Conservation (phyloP, 2,113 vertebrate genomes). For the Alexandromys fortis region DNA sequence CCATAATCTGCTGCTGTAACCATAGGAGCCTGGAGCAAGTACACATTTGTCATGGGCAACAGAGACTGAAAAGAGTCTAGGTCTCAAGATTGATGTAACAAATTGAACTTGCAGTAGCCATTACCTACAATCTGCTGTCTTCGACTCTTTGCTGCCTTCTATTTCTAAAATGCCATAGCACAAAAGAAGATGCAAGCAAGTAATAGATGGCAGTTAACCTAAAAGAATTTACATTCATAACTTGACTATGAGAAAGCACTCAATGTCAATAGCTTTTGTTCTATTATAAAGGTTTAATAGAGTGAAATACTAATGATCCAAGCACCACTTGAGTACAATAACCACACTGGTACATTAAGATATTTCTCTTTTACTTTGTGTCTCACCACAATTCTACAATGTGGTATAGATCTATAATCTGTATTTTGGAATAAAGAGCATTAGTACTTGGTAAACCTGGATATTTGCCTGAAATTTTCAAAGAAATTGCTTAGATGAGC, state of each 20-base stretch:
- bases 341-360: not conserved
- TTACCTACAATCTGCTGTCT: slow-evolving; percentile 33
- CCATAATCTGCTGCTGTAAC: slow-evolving; percentile 27
- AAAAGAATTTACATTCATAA: slow-evolving; percentile 32
- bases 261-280: slow-evolving; percentile 7
- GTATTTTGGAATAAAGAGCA: not conserved
- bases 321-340: not conserved
- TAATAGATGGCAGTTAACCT: not conserved
- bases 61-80: slow-evolving; percentile 23
- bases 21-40: slow-evolving; percentile 22
- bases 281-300: slow-evolving; percentile 1
- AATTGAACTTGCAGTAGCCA: not conserved
- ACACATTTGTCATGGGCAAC: slow-evolving; percentile 1
- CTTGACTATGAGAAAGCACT: not conserved
- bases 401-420: not conserved
- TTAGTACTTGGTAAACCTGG: not conserved
- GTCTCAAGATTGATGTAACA: not conserved
- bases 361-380: slow-evolving; percentile 23
- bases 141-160: not conserved
- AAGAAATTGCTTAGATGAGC: not conserved
- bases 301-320: not conserved
- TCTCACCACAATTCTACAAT: slow-evolving; percentile 34
- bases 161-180: not conserved
- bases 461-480: slow-evolving; percentile 30
- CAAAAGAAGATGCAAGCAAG: slow-evolving; percentile 2